Percentiles rank a stretch among this genome's conserved stretches.
Evolutionary conservation across 2,113 vertebrate species (phyloP).

Genomic region (Pantherophis guttatus): DNA sequence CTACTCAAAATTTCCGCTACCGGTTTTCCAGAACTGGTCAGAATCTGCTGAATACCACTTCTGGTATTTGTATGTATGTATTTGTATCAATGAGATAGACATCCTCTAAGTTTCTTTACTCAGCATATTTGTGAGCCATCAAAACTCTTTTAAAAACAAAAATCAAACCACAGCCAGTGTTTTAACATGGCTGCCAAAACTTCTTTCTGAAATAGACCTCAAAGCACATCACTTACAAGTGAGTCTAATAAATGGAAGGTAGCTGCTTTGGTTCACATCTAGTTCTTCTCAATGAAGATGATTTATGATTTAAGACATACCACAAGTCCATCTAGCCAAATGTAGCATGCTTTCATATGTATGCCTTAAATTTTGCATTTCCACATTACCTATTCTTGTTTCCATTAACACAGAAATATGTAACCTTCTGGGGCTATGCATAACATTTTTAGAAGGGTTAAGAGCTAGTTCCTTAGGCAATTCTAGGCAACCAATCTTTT

Average conservation of each 20-base stretch:
- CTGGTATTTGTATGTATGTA: neutral
- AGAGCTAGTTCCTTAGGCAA: neutral
- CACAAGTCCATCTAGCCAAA: neutral
- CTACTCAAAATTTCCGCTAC: no score
- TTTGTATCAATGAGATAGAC: neutral
- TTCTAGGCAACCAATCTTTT: neutral
- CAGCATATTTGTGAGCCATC: neutral
- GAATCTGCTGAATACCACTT: no score
- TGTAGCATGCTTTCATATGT: neutral
- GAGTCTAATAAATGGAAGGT: no score
- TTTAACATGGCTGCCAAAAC: neutral
- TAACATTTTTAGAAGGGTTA: neutral
- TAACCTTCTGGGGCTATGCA: neutral
- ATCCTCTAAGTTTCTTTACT: neutral
- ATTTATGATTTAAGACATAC: neutral
- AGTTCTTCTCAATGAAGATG: neutral
- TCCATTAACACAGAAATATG: neutral
- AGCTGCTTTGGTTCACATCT: neutral
- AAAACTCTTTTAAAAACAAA: neutral
- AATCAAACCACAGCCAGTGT: neutral
- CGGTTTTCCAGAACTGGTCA: no score
- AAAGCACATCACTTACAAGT: neutral
- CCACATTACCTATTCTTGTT: neutral
- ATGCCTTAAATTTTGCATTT: neutral
- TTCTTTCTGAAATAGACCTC: no score